Percentiles rank a stretch among this genome's conserved stretches.
Evolutionary conservation across 2,113 vertebrate species (phyloP).

Genomic region (Pongo pygmaeus): DNA sequence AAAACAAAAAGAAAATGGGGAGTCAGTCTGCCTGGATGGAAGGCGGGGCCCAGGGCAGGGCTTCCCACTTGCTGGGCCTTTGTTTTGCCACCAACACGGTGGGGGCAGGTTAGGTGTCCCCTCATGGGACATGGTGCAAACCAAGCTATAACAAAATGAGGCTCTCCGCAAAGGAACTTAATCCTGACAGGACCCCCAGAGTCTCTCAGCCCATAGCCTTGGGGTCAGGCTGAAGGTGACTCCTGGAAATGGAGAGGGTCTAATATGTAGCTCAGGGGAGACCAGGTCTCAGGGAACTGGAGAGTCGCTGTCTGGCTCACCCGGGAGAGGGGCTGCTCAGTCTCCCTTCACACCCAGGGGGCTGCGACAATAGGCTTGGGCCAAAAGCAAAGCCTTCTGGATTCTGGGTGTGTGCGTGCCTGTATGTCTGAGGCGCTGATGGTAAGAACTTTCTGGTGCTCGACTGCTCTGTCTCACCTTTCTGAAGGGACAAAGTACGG

Average conservation of each 20-base stretch:
- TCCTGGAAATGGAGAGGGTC: neutral
- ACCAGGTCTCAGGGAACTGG: neutral
- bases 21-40: fast-evolving
- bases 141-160: neutral
- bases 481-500: neutral
- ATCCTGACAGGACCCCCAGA: neutral
- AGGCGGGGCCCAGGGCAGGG: fast-evolving
- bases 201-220: neutral
- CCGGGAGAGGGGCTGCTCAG: neutral
- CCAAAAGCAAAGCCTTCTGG: neutral
- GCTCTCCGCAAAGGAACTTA: neutral
- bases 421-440: neutral
- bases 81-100: neutral
- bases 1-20: neutral
- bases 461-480: neutral
- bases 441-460: neutral
- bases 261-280: neutral
- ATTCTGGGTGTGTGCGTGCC: neutral
- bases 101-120: neutral
- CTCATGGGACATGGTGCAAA: neutral
- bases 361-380: neutral
- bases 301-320: neutral
- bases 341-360: neutral
- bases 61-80: neutral
- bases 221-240: neutral